A percentile compares a stretch with the other conserved stretches of the same genome.
These are phyloP conservation scores for Lasioglossum lativentre DNA, from an alignment of 2,888 invertebrate species.

Conservation along the genomic window DNA sequence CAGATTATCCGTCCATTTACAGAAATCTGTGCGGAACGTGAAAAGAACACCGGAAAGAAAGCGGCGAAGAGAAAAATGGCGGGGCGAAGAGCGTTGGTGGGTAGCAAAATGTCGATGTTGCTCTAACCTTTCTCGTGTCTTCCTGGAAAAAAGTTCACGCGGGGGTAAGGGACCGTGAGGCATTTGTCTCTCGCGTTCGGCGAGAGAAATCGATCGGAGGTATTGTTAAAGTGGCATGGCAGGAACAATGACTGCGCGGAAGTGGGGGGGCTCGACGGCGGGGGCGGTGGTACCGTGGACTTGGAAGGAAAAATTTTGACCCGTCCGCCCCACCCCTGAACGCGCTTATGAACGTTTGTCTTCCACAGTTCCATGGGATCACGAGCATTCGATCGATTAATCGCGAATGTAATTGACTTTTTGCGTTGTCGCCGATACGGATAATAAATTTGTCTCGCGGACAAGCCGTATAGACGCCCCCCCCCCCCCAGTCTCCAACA, in stretches of 20 bases:
- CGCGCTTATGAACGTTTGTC: slow-evolving; percentile 47
- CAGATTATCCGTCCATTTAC: slow-evolving; percentile 46
- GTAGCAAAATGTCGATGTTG: slow-evolving; percentile 54
- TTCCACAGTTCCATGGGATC: slow-evolving; percentile 8
- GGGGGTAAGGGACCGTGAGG: slow-evolving; percentile 53
- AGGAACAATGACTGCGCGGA: slow-evolving; percentile 16
- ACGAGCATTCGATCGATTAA: slow-evolving; percentile 45
- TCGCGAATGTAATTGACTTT: slow-evolving; percentile 56
- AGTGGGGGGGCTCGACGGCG: not conserved
- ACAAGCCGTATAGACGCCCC: slow-evolving; percentile 8
- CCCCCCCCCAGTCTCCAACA: fast-evolving
- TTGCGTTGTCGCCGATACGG: slow-evolving; percentile 32
- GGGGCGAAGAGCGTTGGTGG: slow-evolving; percentile 5
- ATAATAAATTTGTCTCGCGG: slow-evolving; percentile 51
- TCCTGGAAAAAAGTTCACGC: slow-evolving; percentile 62
- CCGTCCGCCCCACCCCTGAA: not conserved
- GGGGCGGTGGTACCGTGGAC: no score
- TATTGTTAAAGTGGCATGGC: slow-evolving; percentile 57
- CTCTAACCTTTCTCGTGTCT: slow-evolving; percentile 64
- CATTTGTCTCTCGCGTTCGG: slow-evolving; percentile 66
- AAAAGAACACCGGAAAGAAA: slow-evolving; percentile 28
- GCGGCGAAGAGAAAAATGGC: slow-evolving; percentile 36
- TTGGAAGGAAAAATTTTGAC: slow-evolving; percentile 30
- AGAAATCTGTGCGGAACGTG: slow-evolving; percentile 40
- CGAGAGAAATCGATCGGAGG: slow-evolving; percentile 66